phyloP scores from a whole-genome alignment of 2,888 invertebrate genomes.

The Caenorhabditis parvicauda region DNA sequence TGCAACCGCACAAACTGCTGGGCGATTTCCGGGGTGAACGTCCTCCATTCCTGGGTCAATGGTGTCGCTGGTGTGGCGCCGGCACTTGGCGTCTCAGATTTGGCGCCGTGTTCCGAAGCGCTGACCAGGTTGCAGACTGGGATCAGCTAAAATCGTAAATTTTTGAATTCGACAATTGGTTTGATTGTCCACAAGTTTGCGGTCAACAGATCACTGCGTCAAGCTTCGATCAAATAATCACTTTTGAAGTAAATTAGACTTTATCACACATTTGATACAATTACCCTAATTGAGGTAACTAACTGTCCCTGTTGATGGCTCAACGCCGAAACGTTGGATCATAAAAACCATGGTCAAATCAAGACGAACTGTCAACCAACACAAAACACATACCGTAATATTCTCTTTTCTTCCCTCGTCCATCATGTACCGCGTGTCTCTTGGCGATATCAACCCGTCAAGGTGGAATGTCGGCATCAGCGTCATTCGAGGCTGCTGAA shows the following conservation, averaged over 20 bases:
- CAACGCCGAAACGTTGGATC: conserved; percentile 7
- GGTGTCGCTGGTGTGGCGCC: background rate
- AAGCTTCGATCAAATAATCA: too few species aligned
- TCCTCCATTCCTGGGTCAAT: conserved; percentile 13
- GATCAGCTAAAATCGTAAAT: conserved; percentile 1
- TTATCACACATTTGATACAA: too few species aligned
- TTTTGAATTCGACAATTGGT: too few species aligned
- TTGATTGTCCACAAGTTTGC: too few species aligned
- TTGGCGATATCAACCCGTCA: conserved; percentile 24
- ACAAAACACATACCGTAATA: conserved; percentile 13
- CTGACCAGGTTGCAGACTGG: background rate
- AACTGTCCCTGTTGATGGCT: too few species aligned
- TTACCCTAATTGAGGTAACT: too few species aligned
- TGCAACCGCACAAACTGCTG: conserved; percentile 10
- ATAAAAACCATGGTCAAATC: too few species aligned
- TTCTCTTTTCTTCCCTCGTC: conserved; percentile 37
- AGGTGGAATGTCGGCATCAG: background rate
- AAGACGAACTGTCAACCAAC: too few species aligned
- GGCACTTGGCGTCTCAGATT: conserved; percentile 2
- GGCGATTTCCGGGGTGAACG: conserved; percentile 3
- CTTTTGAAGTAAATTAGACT: too few species aligned
- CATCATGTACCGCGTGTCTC: conserved; percentile 34
- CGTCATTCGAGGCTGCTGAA: too few species aligned
- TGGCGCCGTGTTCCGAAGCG: conserved; percentile 1
- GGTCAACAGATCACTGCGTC: too few species aligned